Evolutionary conservation across 2,888 invertebrate genomes (phyloP).

Genomic region (Pemphredon lugubris): DNA sequence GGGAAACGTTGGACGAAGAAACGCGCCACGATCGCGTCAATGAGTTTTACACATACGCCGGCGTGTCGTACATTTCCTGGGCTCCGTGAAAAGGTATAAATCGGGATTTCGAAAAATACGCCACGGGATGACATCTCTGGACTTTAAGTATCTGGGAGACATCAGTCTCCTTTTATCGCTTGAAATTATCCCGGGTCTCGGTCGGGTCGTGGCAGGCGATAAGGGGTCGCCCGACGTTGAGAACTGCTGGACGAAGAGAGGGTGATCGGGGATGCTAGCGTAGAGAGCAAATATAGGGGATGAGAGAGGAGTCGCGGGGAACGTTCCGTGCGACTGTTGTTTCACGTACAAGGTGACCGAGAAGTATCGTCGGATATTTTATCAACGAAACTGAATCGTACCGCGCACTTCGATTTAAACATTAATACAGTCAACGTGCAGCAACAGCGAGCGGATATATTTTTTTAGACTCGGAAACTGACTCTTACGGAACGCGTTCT

Average conservation of each 20-base stretch:
- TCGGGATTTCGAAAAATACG: constrained; percentile 3
- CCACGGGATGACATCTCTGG: not conserved
- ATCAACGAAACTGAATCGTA: too few relatives aligned
- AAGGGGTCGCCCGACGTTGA: constrained; percentile 23
- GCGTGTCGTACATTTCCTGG: not conserved
- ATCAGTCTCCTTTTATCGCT: constrained; percentile 16
- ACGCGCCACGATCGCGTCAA: not conserved
- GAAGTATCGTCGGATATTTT: too few relatives aligned
- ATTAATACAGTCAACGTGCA: too few relatives aligned
- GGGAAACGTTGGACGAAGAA: not conserved
- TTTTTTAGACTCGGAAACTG: too few relatives aligned
- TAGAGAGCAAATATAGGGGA: too few relatives aligned
- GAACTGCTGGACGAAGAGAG: constrained; percentile 2
- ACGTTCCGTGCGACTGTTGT: too few relatives aligned
- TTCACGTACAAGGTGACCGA: too few relatives aligned
- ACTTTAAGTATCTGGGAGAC: not conserved
- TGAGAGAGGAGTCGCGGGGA: too few relatives aligned
- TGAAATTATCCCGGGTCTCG: constrained; percentile 4
- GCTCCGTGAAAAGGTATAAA: constrained; percentile 11
- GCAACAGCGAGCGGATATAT: too few relatives aligned
- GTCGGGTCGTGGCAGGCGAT: constrained; percentile 16
- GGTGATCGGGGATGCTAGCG: too few relatives aligned
- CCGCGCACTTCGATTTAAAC: too few relatives aligned
- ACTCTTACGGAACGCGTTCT: too few relatives aligned
- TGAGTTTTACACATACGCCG: not conserved